These are phyloP conservation scores for Drosophila lowei DNA, from an alignment of 1,140 invertebrate genomes.

Conservation along the genomic window DNA sequence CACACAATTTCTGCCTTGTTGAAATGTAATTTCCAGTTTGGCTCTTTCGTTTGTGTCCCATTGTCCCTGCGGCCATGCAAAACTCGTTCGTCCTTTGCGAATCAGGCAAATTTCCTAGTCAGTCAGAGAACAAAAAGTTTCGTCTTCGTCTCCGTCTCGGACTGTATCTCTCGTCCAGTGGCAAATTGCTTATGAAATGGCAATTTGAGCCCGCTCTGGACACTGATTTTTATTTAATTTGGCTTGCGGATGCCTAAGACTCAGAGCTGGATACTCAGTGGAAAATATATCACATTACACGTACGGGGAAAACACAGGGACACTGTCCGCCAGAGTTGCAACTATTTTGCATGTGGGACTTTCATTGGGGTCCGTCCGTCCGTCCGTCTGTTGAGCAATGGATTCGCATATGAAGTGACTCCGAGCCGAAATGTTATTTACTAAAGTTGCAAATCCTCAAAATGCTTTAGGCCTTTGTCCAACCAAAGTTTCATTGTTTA, in stretches of 20 bases:
- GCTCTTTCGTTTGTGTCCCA: conserved; percentile 17
- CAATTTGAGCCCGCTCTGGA: conserved; percentile 72
- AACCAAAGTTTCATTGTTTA: conserved; percentile 50
- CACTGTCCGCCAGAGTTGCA: conserved; percentile 30
- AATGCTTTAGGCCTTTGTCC: conserved; percentile 62
- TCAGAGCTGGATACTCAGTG: conserved; percentile 17
- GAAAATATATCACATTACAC: conserved; percentile 72
- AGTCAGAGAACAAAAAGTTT: conserved; percentile 12
- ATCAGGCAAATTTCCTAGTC: background rate
- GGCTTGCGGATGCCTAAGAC: conserved; percentile 49
- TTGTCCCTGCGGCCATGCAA: background rate
- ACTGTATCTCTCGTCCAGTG: conserved; percentile 33
- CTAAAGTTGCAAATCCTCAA: conserved; percentile 70
- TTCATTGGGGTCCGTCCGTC: conserved; percentile 12
- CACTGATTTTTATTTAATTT: conserved; percentile 80
- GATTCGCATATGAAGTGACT: conserved; percentile 10
- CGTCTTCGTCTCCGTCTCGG: conserved; percentile 7
- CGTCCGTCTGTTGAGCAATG: conserved; percentile 1
- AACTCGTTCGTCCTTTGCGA: background rate
- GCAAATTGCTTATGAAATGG: conserved; percentile 82
- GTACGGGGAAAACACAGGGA: conserved; percentile 24
- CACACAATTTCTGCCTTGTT: conserved; percentile 50
- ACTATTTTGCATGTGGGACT: conserved; percentile 67
- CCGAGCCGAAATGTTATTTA: conserved; percentile 62
- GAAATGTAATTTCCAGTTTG: conserved; percentile 71